phyloP scores from a whole-genome alignment of 2,888 invertebrate species.

The Polymixis flavicincta region DNA sequence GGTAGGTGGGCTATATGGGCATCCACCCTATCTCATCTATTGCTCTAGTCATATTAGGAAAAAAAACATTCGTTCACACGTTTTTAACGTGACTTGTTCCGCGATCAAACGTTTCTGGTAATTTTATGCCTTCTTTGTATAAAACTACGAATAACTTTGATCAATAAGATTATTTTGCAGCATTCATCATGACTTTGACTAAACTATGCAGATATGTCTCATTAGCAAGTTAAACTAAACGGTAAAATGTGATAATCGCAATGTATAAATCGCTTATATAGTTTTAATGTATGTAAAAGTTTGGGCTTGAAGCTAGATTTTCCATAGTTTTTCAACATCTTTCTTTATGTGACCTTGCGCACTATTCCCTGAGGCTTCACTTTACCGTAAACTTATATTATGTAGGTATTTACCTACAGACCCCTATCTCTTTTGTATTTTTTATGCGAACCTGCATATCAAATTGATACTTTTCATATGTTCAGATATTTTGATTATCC shows the following conservation, averaged over 20 bases:
- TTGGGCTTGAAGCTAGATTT: slow-evolving; percentile 6
- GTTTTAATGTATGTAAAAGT: not conserved
- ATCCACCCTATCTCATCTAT: slow-evolving; percentile 61
- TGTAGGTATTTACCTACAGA: slow-evolving; percentile 48
- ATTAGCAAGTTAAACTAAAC: slow-evolving; percentile 5
- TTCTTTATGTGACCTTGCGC: slow-evolving; percentile 29
- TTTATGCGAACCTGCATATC: slow-evolving; percentile 67
- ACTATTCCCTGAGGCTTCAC: slow-evolving; percentile 21
- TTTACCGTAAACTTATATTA: slow-evolving; percentile 36
- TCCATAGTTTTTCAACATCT: slow-evolving; percentile 30
- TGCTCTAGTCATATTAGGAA: slow-evolving; percentile 30
- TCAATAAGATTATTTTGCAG: not conserved
- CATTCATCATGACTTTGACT: not conserved
- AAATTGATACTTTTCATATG: slow-evolving; percentile 67
- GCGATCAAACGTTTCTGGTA: not conserved
- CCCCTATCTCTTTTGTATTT: slow-evolving; percentile 49
- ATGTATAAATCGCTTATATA: not conserved
- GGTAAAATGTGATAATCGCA: not conserved
- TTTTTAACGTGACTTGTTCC: slow-evolving; percentile 42
- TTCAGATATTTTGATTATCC: slow-evolving; percentile 74
- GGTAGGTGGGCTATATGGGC: slow-evolving; percentile 56
- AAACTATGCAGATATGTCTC: not conserved
- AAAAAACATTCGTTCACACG: slow-evolving; percentile 59
- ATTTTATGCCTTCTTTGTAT: not conserved
- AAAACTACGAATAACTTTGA: not conserved